Conservation (phyloP, 2,113 vertebrate species). For the Atrichornis clamosus region DNA sequence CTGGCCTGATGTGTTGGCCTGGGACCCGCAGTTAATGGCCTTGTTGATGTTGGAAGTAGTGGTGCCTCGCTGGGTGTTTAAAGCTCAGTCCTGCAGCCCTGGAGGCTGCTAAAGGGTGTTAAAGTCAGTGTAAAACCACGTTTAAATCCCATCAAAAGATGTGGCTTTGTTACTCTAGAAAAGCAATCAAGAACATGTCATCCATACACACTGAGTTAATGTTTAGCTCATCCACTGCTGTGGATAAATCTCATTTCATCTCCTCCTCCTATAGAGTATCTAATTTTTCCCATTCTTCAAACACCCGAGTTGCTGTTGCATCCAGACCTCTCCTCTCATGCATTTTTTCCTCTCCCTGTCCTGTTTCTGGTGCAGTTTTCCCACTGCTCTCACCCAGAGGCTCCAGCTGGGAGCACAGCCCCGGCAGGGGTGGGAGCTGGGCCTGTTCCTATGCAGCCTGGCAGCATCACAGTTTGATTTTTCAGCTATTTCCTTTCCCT, state of each 20-base stretch:
- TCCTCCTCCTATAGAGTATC: not conserved
- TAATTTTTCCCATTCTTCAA: not conserved
- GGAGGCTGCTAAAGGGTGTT: not conserved
- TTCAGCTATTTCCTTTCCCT: conserved; percentile 21
- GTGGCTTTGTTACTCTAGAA: not conserved
- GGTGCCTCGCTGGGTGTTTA: not conserved
- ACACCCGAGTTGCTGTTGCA: not conserved
- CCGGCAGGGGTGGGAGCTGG: not conserved
- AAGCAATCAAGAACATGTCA: not conserved
- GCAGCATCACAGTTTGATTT: not conserved
- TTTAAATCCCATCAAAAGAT: not conserved
- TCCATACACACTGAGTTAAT: not conserved
- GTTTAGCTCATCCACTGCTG: not conserved
- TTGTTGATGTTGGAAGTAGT: not conserved
- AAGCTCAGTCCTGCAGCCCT: not conserved
- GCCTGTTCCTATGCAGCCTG: not conserved
- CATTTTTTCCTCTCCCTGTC: not conserved
- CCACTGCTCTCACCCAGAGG: not conserved
- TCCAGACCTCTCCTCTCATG: not conserved
- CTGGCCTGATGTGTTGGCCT: not conserved
- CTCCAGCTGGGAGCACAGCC: not conserved
- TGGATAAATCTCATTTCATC: not conserved
- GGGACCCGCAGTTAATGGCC: not conserved
- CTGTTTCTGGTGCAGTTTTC: not conserved
- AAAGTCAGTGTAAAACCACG: not conserved